Percentiles rank a stretch among this genome's conserved stretches.
Evolutionary conservation across 2,113 vertebrate species (phyloP).

Genomic region (Microcebus jonahi): DNA sequence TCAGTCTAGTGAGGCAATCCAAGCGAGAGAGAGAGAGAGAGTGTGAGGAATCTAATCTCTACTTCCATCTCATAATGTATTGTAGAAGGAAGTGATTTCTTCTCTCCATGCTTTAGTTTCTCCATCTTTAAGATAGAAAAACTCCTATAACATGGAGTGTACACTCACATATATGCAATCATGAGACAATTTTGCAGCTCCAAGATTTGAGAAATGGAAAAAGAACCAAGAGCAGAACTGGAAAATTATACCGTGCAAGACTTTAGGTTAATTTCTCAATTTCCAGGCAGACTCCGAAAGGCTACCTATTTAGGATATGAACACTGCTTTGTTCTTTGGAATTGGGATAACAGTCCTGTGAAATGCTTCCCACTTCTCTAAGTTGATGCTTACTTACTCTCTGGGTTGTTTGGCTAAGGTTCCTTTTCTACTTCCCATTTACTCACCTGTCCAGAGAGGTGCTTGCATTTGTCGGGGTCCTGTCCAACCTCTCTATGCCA

Average conservation of each 20-base stretch:
- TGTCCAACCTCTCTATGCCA: rapidly evolving
- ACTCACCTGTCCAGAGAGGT: conserved; percentile 70
- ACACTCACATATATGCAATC: not conserved
- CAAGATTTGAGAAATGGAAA: not conserved
- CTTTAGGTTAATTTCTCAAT: not conserved
- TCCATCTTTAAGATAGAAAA: conserved; percentile 21
- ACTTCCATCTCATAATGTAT: not conserved
- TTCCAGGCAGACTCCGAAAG: not conserved
- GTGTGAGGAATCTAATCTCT: not conserved
- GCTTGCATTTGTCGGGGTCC: not conserved
- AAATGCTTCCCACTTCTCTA: not conserved
- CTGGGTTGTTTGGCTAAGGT: rapidly evolving
- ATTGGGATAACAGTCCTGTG: not conserved
- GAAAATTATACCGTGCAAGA: not conserved
- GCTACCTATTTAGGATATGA: not conserved
- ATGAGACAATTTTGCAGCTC: not conserved
- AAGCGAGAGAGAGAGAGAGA: not conserved
- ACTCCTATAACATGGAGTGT: not conserved
- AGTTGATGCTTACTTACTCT: not conserved
- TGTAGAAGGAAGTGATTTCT: not conserved
- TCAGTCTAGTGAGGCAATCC: conserved; percentile 77
- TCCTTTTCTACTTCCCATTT: not conserved
- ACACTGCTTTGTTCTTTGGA: not conserved
- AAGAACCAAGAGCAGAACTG: not conserved
- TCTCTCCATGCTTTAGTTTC: not conserved